Evolutionary conservation across 2,888 invertebrate species (phyloP).

Genomic region (Eupithecia inturbata): DNA sequence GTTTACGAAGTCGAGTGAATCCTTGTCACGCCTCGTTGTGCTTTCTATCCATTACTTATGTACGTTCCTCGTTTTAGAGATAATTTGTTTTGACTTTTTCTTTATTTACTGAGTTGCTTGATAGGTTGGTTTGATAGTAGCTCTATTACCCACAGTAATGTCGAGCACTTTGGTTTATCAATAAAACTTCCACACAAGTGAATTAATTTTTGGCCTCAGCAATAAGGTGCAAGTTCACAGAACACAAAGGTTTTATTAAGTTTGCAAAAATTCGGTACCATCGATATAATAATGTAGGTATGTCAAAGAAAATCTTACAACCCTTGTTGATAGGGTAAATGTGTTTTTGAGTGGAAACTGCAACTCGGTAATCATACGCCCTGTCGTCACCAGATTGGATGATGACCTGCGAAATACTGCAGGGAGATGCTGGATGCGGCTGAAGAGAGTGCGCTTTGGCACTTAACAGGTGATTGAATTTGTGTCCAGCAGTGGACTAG

Average conservation of each 20-base stretch:
- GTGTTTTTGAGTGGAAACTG: too few species aligned
- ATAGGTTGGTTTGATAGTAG: not conserved
- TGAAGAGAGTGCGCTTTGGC: too few species aligned
- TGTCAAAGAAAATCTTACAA: too few species aligned
- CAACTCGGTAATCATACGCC: too few species aligned
- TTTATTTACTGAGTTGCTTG: not conserved
- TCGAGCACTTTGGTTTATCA: not conserved
- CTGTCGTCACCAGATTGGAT: too few species aligned
- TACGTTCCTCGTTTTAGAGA: conserved; percentile 3
- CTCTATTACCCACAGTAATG: not conserved
- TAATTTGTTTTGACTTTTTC: conserved; percentile 2
- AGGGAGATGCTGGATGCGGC: not conserved
- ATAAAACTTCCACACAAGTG: not conserved
- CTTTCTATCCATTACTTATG: conserved; percentile 14
- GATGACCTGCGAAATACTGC: too few species aligned
- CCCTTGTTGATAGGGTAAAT: too few species aligned
- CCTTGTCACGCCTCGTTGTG: conserved; percentile 9
- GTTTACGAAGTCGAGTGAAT: not conserved
- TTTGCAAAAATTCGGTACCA: too few species aligned
- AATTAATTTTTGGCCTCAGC: not conserved
- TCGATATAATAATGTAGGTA: too few species aligned
- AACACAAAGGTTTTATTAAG: not conserved
- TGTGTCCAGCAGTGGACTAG: too few species aligned
- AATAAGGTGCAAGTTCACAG: not conserved
- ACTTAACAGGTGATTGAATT: not conserved